These are phyloP conservation scores for Syndactyla subalaris DNA, from an alignment of 2,797 vertebrate genomes.

Conservation along the genomic window DNA sequence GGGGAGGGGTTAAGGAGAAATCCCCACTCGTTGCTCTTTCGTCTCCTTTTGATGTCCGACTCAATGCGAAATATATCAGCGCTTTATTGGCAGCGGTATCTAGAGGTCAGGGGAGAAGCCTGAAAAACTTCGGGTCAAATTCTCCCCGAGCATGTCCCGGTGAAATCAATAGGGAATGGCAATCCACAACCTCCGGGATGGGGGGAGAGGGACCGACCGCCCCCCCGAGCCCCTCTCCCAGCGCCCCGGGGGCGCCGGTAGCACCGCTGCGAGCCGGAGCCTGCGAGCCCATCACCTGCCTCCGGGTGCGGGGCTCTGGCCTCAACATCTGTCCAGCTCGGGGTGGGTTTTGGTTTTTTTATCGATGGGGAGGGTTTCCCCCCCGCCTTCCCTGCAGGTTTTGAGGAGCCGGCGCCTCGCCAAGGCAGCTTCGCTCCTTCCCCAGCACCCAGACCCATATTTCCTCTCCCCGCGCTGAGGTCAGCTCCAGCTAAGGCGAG, in stretches of 20 bases:
- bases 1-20: conserved; percentile 10
- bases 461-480: background rate
- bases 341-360: background rate
- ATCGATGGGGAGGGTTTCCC: background rate
- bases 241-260: too few species aligned
- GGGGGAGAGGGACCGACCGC: rapidly evolving
- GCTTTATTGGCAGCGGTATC: conserved; percentile 9
- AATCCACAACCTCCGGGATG: background rate
- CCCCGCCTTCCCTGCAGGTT: rapidly evolving
- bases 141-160: background rate
- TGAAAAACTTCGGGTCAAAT: background rate
- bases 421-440: background rate
- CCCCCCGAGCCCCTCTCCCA: background rate
- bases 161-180: background rate
- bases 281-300: background rate
- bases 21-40: background rate
- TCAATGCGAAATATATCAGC: background rate
- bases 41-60: background rate
- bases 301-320: background rate
- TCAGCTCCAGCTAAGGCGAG: background rate
- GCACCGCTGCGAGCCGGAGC: background rate
- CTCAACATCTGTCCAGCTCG: background rate
- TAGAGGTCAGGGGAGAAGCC: background rate
- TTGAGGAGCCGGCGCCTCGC: background rate
- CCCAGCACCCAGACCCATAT: background rate